Evolutionary conservation across 2,113 vertebrate genomes (phyloP), one percentile per base, ranked within the genome.

Genomic region (Neolamprologus cancellatus): DNA sequence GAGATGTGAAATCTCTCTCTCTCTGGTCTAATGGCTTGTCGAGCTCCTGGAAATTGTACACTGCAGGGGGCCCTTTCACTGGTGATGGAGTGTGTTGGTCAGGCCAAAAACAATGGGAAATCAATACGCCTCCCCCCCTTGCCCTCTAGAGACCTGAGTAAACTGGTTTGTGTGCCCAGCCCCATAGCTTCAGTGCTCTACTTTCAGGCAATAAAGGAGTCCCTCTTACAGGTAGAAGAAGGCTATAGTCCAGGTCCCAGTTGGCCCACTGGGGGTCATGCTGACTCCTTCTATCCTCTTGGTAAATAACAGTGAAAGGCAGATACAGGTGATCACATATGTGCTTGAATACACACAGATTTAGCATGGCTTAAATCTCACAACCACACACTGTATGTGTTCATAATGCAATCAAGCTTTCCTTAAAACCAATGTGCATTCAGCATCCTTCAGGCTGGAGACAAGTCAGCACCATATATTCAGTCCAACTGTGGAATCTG

Each of bases 51-150:
- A 95, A 92, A 94, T 94, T 93, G 91, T 90, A 59, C 93, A 88
- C 95, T 90, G 89, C 89, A 90, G 95, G 94, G 92, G 91, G 92
- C 83, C 91, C 89, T 94, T 93, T 94, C 93, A 90, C 91, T 83
- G 84, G 86, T 94, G 94, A 95, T 94, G 91, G 93, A 95, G 93
- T 93, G 91, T 89, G 90, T 92, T 88, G 92, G 84, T 91, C 87
- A 78, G 87, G 85, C 85, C 92, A 92, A 94, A 94, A 95, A 95
- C 94, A 95, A 95, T 94, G 88, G 91, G 91, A 95, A 95, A 95
- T 96, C 95, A 95, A 93, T 95, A 93, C 81, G 84, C 87, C 85
- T 81, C n/a, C 81, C 81, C 84, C 32, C 89, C 85, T 78, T 87
- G 69, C 87, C 90, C 93, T 91, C 86, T 50, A 84, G 93, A 92